Evolutionary conservation across 2,113 vertebrate species (phyloP).

Genomic region (Muscicapa adusta): DNA sequence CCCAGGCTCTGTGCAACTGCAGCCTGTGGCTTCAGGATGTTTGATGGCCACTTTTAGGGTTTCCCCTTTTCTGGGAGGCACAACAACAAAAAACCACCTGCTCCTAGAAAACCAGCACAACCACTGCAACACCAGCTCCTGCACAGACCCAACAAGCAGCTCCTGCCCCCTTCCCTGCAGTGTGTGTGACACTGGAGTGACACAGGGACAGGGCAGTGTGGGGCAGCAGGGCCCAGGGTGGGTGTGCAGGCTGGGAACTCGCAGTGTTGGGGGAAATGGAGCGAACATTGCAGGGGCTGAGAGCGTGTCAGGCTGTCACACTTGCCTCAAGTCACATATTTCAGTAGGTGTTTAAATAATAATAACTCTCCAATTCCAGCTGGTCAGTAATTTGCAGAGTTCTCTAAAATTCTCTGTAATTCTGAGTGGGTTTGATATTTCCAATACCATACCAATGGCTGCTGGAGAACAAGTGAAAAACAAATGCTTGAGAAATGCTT

Average conservation of each 20-base stretch:
- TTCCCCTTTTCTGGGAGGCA: neutral
- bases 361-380: neutral
- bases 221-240: neutral
- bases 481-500: neutral
- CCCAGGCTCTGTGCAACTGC: neutral
- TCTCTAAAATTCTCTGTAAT: neutral
- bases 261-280: neutral
- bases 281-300: neutral
- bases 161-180: neutral
- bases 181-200: neutral
- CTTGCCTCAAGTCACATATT: neutral
- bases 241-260: neutral
- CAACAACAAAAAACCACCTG: neutral
- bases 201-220: neutral
- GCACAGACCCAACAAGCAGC: rapidly evolving
- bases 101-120: neutral
- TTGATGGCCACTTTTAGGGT: neutral
- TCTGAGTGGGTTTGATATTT: neutral
- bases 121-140: neutral
- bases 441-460: neutral
- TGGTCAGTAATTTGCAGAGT: neutral
- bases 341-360: neutral
- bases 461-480: neutral
- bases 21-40: neutral
- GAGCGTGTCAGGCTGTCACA: neutral